Conservation (phyloP, 2,888 invertebrate species). For the Neoscelio sp. region DNA sequence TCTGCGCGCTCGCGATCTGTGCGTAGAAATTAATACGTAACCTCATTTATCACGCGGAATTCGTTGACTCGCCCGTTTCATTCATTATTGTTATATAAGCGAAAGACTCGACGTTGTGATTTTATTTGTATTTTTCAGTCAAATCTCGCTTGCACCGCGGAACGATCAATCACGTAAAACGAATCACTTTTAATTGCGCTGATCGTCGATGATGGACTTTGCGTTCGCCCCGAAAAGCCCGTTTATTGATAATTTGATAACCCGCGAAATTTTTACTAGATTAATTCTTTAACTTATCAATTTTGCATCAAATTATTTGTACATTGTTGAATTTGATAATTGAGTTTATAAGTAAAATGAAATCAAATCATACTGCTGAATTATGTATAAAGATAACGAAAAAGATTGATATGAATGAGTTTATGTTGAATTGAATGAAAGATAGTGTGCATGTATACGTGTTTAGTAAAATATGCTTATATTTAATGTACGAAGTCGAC, state of each 20-base stretch:
- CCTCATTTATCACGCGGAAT: constrained; percentile 55
- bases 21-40: constrained; percentile 57
- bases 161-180: constrained; percentile 35
- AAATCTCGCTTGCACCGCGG: constrained; percentile 22
- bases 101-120: constrained; percentile 19
- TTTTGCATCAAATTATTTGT: too few relatives aligned
- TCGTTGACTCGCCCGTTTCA: constrained; percentile 47
- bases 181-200: constrained; percentile 39
- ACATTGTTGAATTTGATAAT: too few relatives aligned
- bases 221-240: constrained; percentile 2
- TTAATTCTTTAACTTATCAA: too few relatives aligned
- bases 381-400: constrained; percentile 36
- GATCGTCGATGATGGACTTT: constrained; percentile 12
- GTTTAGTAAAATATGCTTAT: constrained; percentile 45
- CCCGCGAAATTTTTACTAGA: background rate
- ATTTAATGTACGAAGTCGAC: constrained; percentile 18
- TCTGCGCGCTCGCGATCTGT: constrained; percentile 29
- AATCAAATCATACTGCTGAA: constrained; percentile 25
- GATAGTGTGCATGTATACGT: constrained; percentile 17
- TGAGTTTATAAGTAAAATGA: constrained; percentile 2
- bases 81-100: constrained; percentile 57
- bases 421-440: constrained; percentile 1
- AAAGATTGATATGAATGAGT: constrained; percentile 7
- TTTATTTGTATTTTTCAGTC: constrained; percentile 32
- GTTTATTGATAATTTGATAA: background rate